Percentiles rank a stretch among this genome's conserved stretches.
These are phyloP conservation scores for Dolichopus griseipennis DNA, from an alignment of 2,888 invertebrate genomes.

Conservation along the genomic window DNA sequence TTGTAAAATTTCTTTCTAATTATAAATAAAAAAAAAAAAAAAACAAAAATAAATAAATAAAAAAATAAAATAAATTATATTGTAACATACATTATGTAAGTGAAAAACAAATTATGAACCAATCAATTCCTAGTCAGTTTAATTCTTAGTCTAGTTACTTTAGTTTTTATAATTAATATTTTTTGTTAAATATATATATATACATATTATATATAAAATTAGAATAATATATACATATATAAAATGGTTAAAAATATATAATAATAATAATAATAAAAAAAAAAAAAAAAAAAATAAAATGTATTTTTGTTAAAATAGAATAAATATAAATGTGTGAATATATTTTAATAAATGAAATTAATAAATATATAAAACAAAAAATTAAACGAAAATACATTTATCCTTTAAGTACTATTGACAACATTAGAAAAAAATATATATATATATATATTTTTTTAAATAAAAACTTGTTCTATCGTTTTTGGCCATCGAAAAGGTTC, in stretches of 20 bases:
- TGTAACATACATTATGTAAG: conserved; percentile 3
- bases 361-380: too few relatives aligned
- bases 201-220: too few relatives aligned
- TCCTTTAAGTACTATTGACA: too few relatives aligned
- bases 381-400: too few relatives aligned
- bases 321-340: not conserved
- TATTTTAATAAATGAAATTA: not conserved
- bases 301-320: not conserved
- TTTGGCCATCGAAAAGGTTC: too few relatives aligned
- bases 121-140: conserved; percentile 10
- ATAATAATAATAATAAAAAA: too few relatives aligned
- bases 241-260: too few relatives aligned
- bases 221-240: too few relatives aligned
- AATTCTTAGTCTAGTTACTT: not conserved
- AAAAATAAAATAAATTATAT: not conserved
- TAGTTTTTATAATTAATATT: not conserved
- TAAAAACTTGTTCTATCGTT: too few relatives aligned
- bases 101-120: not conserved
- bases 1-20: not conserved
- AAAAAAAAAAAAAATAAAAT: not conserved
- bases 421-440: too few relatives aligned
- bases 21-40: not conserved
- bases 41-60: not conserved
- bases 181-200: not conserved
- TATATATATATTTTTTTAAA: too few relatives aligned